Conservation (phyloP, 2,113 vertebrate genomes). For the Xiphias gladius region DNA sequence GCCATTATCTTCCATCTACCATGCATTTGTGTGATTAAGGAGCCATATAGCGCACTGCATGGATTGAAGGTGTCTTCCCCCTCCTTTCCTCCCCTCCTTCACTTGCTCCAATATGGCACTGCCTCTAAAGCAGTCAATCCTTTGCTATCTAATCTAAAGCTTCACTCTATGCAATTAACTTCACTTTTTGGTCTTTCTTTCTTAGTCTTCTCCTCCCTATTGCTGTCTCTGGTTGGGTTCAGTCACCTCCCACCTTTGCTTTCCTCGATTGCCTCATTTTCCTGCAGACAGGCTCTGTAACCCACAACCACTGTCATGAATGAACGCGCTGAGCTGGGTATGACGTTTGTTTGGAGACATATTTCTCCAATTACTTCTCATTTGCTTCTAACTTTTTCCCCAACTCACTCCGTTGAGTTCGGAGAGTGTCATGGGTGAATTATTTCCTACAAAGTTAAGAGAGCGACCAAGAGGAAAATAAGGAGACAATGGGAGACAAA, state of each 20-base stretch:
- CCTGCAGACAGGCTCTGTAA: conserved; percentile 47
- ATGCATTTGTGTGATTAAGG: not conserved
- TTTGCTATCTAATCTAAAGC: conserved; percentile 44
- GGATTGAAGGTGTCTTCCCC: conserved; percentile 1
- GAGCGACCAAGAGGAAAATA: not conserved
- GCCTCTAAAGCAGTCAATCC: not conserved
- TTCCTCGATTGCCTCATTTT: conserved; percentile 47
- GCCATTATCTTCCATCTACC: not conserved
- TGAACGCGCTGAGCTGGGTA: conserved; percentile 75
- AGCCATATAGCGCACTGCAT: too few relatives aligned
- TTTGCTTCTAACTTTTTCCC: conserved; percentile 12
- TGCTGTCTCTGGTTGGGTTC: conserved; percentile 34
- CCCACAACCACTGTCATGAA: conserved; percentile 75
- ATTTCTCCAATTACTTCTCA: conserved; percentile 67
- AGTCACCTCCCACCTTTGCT: conserved; percentile 51
- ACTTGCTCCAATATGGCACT: conserved; percentile 32
- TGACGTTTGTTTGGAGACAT: conserved; percentile 62
- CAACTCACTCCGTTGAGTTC: not conserved
- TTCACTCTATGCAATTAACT: conserved; percentile 29
- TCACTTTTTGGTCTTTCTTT: conserved; percentile 5
- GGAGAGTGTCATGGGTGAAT: conserved; percentile 32
- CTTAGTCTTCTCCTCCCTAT: conserved; percentile 31
- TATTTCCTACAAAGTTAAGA: conserved; percentile 38
- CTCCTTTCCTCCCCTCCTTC: not conserved
- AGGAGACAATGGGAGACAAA: not conserved